Base-by-base conservation (phyloP, 1,140 invertebrate species). In the Maniola jurtina region DNA sequence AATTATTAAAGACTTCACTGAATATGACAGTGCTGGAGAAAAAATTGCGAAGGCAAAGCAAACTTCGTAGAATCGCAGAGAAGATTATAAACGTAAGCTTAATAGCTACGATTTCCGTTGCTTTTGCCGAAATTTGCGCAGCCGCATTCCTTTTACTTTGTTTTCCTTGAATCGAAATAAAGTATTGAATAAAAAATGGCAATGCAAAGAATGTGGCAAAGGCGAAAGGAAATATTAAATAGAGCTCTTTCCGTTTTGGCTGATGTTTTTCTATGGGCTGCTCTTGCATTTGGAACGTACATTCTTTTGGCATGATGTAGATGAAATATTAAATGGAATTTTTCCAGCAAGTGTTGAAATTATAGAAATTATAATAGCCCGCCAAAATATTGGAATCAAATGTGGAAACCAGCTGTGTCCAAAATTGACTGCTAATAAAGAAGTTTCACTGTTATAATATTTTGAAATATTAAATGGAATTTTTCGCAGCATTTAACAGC, bases 61-160 rank as follows among this genome's bases (percentile, higher is more conserved):
- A 66, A 58, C 50, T 87, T 14, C 75, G 77, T 1, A 85, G 70
- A 16, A 68, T 84, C 36, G 61, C 75, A 16, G 83, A 86, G 63
- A 80, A 74, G 13, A 14, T 81, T 9, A 70, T 87, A 42, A 81
- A 80, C 47, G 77, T 73, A 25, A 82, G 78, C 59, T 60, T 89
- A 5, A 59, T 83, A 8, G 71, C 76, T 6, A 85, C 83, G 0
- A 76, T 85, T 55, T 59, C 79, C 6, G 61, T 84, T 11, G 80
- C 83, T 8, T 76, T 77, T 70, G 72, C 76, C 60, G 82, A 84
- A 72, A 76, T 86, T 35, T 64, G 71, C 60, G 35, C 85, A 34
- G 82, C 81, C 11, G 13, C 13, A 13, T 38, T 85, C 35, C 9
- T 83, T n/a, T 47, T 84, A n/a, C 25, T 72, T 35, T 16, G 68